phyloP scores from a whole-genome alignment of 2,113 vertebrate species.

The Stomatorhinus ivindoensis region DNA sequence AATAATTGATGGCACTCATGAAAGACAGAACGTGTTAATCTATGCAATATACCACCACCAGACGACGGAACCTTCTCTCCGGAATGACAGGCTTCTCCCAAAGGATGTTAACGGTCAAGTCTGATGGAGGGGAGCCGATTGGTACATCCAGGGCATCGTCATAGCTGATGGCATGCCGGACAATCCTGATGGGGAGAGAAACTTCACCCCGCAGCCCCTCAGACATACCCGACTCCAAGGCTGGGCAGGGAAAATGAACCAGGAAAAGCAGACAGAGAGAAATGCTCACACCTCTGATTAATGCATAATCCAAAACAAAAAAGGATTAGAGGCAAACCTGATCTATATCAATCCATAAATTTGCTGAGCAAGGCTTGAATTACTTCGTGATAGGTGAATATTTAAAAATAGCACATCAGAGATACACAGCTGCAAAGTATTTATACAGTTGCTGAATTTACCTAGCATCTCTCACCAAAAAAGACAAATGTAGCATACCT shows the following conservation, averaged over 20 bases:
- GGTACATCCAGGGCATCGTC: slow-evolving; percentile 75
- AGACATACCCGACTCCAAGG: slow-evolving; percentile 42
- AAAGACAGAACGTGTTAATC: too few species aligned
- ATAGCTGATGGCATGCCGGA: slow-evolving; percentile 73
- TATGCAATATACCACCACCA: slow-evolving; percentile 62
- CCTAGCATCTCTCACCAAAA: background rate
- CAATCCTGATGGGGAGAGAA: slow-evolving; percentile 69
- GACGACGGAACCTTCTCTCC: slow-evolving; percentile 72
- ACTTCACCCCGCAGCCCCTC: slow-evolving; percentile 59
- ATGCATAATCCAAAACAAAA: background rate
- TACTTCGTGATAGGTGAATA: background rate
- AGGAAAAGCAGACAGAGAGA: background rate
- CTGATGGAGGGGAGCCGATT: slow-evolving; percentile 76
- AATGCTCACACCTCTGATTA: background rate
- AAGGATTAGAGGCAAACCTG: background rate
- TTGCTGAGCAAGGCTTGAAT: background rate
- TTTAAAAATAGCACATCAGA: background rate
- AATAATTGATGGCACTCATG: background rate
- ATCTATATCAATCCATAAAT: background rate
- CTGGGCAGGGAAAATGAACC: slow-evolving; percentile 24
- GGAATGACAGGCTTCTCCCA: slow-evolving; percentile 84
- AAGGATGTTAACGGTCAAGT: slow-evolving; percentile 62
- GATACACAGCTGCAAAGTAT: background rate
- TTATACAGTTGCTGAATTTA: background rate
- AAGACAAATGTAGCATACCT: slow-evolving; percentile 38